Base-by-base conservation (phyloP, 37 sponge, comb jelly and placozoan genomes). In the Spongia lamella region DNA sequence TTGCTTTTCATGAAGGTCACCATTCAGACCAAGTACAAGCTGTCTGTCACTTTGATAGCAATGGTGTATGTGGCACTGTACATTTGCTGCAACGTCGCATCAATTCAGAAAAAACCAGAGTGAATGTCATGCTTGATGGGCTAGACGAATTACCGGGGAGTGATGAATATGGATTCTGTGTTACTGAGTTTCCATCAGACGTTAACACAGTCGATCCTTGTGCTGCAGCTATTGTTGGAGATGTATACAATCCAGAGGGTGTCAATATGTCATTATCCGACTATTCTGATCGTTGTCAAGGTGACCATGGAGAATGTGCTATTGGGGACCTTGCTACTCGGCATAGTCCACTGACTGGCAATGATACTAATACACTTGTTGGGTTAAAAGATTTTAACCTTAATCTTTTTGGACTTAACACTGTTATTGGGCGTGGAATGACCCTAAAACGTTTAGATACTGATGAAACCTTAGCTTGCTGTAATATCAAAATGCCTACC, bases 391-490 rank as follows among this genome's bases (percentile, higher is more conserved):
- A 34, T 29, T 37, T 87, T 15, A 38, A 53, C 55, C 59, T 87
- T 16, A 5, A 5, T 13, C 5, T 9, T 43, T 63, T 16, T 55
- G 82, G 83, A 33, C 60, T 77, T 39, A 26, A 76, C 14, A 71
- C 71, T 20, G 67, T 67, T 13, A 24, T 87, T 53, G 88, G 88
- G 7, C 88, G 88, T n/a, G 65, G 83, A 9, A 39, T 87, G 7
- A 69, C 76, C n/a, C 71, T 87, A 34, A 30, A 5, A 29, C 63
- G 71, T 37, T 26, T 37, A 16, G 61, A 54, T 68, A 55, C 29
- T 17, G 36, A 25, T 13, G 30, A 40, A 36, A 56, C 20, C 13
- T 57, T 81, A 1, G 79, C 79, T 25, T 87, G 88, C 75, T 77
- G 78, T 4, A 87, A 87, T 51, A 81, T 87, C 55, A 72, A 87